These are phyloP conservation scores for Mormyrus lacerda DNA, from an alignment of 2,113 vertebrate species.

Conservation along the genomic window DNA sequence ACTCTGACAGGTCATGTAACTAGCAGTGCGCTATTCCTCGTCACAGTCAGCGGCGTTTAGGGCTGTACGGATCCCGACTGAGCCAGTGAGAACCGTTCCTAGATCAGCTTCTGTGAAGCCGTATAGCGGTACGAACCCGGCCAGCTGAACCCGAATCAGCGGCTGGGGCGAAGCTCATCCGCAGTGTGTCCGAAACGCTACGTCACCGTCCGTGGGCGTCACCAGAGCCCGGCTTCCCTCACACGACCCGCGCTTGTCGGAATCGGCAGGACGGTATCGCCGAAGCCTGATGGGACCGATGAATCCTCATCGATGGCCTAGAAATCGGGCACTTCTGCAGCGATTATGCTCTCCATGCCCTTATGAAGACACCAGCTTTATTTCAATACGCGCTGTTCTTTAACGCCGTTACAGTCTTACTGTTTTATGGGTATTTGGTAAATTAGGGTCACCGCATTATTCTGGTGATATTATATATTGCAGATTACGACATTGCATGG, in stretches of 20 bases:
- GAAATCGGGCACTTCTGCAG: not conserved
- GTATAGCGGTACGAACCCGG: not conserved
- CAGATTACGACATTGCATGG: not conserved
- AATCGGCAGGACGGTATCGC: not conserved
- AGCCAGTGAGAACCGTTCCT: not conserved
- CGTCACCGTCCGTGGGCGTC: slow-evolving; percentile 10
- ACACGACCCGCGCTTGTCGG: not conserved
- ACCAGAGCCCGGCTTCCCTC: not conserved
- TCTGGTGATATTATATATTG: not conserved
- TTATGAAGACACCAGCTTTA: not conserved
- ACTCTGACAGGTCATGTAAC: not conserved
- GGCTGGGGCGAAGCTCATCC: not conserved
- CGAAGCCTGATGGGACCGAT: not conserved
- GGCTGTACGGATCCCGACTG: not conserved
- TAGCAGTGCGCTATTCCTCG: not conserved
- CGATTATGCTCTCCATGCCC: not conserved
- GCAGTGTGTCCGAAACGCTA: not conserved
- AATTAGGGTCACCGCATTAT: not conserved
- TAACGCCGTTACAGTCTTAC: not conserved
- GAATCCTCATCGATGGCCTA: not conserved
- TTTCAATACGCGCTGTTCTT: not conserved
- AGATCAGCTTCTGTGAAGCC: not conserved
- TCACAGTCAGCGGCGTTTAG: not conserved
- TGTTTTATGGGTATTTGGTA: not conserved
- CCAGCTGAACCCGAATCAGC: not conserved